These are phyloP conservation scores for Halocaridina rubra DNA, from an alignment of 2,888 invertebrate species.

Conservation along the genomic window DNA sequence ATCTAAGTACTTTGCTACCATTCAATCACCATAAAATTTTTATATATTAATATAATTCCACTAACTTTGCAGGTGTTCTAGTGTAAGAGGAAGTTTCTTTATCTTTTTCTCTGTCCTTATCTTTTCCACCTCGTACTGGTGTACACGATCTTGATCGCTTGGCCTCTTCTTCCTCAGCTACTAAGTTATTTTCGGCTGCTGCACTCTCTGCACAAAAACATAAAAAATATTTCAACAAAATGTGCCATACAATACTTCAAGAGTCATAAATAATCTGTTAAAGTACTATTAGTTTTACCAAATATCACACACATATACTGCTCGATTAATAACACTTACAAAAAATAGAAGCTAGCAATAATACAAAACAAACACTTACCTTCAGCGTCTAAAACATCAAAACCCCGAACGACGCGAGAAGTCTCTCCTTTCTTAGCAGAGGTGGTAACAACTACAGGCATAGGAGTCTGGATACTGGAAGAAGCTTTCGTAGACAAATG, in stretches of 20 bases:
- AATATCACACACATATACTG: too few species aligned
- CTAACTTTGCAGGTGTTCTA: constrained; percentile 4
- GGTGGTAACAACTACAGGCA: constrained; percentile 17
- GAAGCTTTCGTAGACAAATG: background rate
- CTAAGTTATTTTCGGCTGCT: background rate
- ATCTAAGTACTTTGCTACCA: too few species aligned
- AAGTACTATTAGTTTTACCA: too few species aligned
- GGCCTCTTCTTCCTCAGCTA: background rate
- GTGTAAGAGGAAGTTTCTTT: background rate
- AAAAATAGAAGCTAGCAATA: too few species aligned
- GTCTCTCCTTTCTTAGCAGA: constrained; percentile 4
- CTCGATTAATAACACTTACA: too few species aligned
- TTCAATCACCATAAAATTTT: background rate
- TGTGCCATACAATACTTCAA: too few species aligned
- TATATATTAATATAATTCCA: background rate
- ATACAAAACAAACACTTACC: background rate
- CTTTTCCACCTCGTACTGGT: constrained; percentile 5
- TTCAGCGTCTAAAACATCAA: constrained; percentile 14
- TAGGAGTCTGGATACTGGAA: background rate
- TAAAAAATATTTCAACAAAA: too few species aligned
- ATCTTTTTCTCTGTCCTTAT: constrained; percentile 5
- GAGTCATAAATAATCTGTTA: too few species aligned
- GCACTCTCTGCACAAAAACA: background rate
- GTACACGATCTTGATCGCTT: background rate
- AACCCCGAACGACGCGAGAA: constrained; percentile 38